Conservation (phyloP, 2,888 invertebrate genomes). For the Andrena praecox region DNA sequence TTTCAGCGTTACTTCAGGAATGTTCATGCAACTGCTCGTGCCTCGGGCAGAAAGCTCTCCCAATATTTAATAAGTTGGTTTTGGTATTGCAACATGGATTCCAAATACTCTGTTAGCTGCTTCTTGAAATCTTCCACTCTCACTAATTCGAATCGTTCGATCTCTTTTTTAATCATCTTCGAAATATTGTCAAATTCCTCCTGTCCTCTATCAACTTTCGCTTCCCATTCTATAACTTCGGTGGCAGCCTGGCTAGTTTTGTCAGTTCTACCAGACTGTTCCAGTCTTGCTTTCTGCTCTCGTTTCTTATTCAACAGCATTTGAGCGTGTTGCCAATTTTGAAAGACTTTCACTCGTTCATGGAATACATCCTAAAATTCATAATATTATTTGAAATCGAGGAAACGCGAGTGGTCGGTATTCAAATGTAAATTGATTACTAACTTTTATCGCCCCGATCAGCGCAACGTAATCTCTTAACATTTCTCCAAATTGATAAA, state of each 20-base stretch:
- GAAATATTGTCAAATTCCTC: constrained; percentile 98
- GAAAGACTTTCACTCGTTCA: constrained; percentile 93
- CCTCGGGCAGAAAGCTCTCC: constrained; percentile 98
- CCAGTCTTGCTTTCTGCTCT: constrained; percentile 96
- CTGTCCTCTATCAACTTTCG: constrained; percentile 98
- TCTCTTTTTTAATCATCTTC: constrained; percentile 96
- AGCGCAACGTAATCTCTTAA: constrained; percentile 97
- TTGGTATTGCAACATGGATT: constrained; percentile 97
- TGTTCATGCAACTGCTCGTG: constrained; percentile 94
- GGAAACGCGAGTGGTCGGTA: constrained; percentile 10
- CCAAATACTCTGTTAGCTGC: constrained; percentile 95
- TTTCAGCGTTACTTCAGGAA: constrained; percentile 63
- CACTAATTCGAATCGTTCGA: constrained; percentile 95
- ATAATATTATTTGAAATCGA: constrained; percentile 36
- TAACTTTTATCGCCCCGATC: constrained; percentile 94
- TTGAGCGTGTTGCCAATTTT: constrained; percentile 99
- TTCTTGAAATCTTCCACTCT: constrained; percentile 96
- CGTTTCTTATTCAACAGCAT: constrained; percentile 96
- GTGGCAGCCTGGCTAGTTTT: constrained; percentile 94
- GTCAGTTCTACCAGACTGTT: constrained; percentile 95
- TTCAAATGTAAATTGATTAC: constrained; percentile 4
- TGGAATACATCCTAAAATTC: constrained; percentile 88
- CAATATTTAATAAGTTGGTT: constrained; percentile 96
- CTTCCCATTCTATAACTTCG: constrained; percentile 98
- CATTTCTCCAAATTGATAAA: constrained; percentile 96